These are phyloP conservation scores for Trochalopteron elliotii DNA, from an alignment of 2,113 vertebrate species.

Conservation along the genomic window DNA sequence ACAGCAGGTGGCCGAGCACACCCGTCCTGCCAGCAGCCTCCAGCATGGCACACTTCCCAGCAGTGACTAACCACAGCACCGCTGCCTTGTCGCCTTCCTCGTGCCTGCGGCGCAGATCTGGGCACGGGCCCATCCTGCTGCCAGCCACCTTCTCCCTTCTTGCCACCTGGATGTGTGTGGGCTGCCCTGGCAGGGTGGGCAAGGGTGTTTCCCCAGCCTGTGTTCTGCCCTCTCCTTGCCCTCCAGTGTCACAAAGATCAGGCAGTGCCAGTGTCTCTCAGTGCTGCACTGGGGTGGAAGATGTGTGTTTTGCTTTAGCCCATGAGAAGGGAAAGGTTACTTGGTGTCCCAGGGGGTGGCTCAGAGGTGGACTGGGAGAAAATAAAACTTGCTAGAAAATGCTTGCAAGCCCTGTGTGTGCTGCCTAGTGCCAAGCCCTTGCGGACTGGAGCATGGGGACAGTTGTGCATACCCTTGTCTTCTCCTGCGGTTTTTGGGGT, in stretches of 20 bases:
- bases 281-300: accelerated
- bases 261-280: not conserved
- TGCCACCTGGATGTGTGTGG: accelerated
- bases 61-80: not conserved
- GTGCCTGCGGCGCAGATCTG: accelerated
- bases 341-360: not conserved
- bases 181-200: not conserved
- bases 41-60: not conserved
- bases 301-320: accelerated
- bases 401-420: not conserved
- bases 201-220: not conserved
- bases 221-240: not conserved
- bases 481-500: not conserved
- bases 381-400: not conserved
- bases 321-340: not conserved
- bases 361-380: not conserved
- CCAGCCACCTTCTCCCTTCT: not conserved
- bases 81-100: not conserved
- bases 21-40: not conserved
- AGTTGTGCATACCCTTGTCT: accelerated
- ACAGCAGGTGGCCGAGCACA: not conserved
- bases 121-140: not conserved
- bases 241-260: accelerated
- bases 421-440: not conserved
- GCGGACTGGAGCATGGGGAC: accelerated